These are phyloP conservation scores for Alcedo atthis DNA, from an alignment of 2,797 vertebrate genomes.

Conservation along the genomic window DNA sequence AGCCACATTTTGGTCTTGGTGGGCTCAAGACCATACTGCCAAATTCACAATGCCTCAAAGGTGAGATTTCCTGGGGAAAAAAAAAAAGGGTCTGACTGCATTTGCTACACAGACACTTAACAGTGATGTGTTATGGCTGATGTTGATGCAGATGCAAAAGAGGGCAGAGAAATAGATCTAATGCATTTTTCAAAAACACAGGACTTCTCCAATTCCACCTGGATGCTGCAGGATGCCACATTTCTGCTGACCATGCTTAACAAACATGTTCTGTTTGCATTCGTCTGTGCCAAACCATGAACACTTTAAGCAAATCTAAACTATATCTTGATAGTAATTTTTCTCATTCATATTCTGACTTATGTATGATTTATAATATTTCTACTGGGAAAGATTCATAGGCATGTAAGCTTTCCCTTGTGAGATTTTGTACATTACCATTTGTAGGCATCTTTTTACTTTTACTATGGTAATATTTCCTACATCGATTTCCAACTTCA, in stretches of 20 bases:
- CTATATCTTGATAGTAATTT: constrained; percentile 29
- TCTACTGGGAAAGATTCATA: constrained; percentile 38
- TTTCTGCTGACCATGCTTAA: constrained; percentile 20
- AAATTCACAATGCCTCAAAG: not conserved
- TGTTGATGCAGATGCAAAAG: not conserved
- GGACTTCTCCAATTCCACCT: not conserved
- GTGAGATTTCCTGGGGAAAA: not conserved
- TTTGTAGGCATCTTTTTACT: constrained; percentile 41
- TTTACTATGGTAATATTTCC: constrained; percentile 52
- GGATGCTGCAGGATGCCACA: not conserved
- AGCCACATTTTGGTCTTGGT: not conserved
- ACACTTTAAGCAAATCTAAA: constrained; percentile 23
- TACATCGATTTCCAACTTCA: constrained; percentile 46
- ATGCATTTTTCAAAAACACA: not conserved
- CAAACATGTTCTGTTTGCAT: constrained; percentile 6
- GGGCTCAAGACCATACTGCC: not conserved
- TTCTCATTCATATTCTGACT: constrained; percentile 39
- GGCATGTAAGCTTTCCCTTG: constrained; percentile 25
- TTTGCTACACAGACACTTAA: not conserved
- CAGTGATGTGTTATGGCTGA: not conserved
- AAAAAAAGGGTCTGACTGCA: not conserved
- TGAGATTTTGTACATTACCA: constrained; percentile 27
- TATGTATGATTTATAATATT: constrained; percentile 50
- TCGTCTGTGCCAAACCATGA: constrained; percentile 24
- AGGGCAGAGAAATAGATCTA: not conserved